These are phyloP conservation scores for Scomber colias DNA, from an alignment of 2,113 vertebrate genomes.

Conservation along the genomic window DNA sequence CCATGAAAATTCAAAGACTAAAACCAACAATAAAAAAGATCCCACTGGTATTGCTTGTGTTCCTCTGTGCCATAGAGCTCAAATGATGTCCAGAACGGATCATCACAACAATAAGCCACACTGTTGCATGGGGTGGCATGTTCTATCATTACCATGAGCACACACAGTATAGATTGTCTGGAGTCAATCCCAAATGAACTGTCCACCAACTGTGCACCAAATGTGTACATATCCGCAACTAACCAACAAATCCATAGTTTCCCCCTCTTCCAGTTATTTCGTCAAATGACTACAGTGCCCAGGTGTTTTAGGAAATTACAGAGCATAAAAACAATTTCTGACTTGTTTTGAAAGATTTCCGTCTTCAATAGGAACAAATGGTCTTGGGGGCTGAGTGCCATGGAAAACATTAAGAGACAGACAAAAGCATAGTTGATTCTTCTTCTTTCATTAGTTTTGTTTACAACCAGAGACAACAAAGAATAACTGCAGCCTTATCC, in stretches of 20 bases:
- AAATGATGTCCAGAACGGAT: no score
- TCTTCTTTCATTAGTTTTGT: conserved; percentile 4
- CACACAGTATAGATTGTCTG: neutral
- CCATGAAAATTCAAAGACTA: no score
- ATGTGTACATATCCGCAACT: neutral
- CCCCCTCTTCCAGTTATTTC: neutral
- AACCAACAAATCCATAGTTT: neutral
- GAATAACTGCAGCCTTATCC: neutral
- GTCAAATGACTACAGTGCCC: neutral
- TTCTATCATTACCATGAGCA: neutral
- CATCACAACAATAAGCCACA: no score
- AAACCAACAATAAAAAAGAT: no score
- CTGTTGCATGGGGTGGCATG: no score
- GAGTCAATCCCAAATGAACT: neutral
- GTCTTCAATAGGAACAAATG: neutral
- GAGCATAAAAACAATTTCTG: neutral
- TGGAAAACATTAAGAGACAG: neutral
- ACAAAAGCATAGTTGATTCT: neutral
- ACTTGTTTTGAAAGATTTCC: neutral
- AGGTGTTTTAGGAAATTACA: neutral
- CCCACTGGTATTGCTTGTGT: no score
- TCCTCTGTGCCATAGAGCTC: no score
- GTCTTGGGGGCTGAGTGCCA: neutral
- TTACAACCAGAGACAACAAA: neutral
- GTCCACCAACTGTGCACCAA: neutral